phyloP scores from a whole-genome alignment of 2,888 invertebrate genomes.

The Endotricha flammealis region DNA sequence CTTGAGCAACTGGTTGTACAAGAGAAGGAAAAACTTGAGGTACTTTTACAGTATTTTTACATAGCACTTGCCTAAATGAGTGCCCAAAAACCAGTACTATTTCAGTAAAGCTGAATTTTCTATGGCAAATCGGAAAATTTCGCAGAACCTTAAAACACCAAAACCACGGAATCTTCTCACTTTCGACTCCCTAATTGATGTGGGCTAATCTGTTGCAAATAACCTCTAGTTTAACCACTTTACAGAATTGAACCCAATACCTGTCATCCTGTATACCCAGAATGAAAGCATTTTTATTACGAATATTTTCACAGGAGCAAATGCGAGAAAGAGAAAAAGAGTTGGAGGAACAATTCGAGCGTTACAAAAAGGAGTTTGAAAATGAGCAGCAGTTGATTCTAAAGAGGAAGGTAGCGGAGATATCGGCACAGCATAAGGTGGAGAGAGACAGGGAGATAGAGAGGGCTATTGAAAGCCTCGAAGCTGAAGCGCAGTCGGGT shows the following conservation, averaged over 20 bases:
- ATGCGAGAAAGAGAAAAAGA: constrained; percentile 79
- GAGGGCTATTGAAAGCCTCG: constrained; percentile 82
- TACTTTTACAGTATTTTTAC: constrained; percentile 22
- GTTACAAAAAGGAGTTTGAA: constrained; percentile 80
- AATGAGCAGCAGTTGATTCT: constrained; percentile 79
- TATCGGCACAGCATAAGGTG: constrained; percentile 82
- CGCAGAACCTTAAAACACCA: no score
- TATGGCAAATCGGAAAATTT: no score
- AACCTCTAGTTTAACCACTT: no score
- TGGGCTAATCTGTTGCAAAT: no score
- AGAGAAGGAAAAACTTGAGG: constrained; percentile 49
- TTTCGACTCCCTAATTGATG: no score
- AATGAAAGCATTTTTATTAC: no score
- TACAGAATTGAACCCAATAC: no score
- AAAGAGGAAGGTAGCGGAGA: constrained; percentile 81
- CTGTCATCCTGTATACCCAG: no score
- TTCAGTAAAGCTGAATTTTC: no score
- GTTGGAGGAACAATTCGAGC: constrained; percentile 79
- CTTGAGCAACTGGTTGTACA: constrained; percentile 47
- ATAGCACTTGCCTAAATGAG: no score
- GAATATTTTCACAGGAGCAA: constrained; percentile 39
- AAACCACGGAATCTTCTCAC: no score
- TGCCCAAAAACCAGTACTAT: no score
- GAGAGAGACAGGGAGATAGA: constrained; percentile 90
- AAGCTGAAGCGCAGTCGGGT: constrained; percentile 80